Percentiles rank a stretch among this genome's conserved stretches.
These are phyloP conservation scores for Sapajus apella DNA, from an alignment of 2,113 vertebrate genomes.

Conservation along the genomic window DNA sequence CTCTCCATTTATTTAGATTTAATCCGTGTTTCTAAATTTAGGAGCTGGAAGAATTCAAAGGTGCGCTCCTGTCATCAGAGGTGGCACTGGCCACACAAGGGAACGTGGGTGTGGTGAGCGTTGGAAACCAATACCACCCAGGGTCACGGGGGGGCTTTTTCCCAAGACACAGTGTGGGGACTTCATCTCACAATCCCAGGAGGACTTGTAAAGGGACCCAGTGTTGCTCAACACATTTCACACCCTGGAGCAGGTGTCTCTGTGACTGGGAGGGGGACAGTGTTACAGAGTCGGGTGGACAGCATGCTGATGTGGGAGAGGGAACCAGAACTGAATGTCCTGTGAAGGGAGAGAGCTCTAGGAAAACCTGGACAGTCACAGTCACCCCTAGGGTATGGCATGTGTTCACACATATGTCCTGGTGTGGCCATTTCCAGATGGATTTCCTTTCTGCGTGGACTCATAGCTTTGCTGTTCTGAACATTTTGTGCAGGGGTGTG, in stretches of 20 bases:
- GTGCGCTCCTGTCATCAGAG: not conserved
- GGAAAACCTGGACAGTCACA: not conserved
- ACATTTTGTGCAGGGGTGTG: not conserved
- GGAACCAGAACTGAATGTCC: not conserved
- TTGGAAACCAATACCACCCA: not conserved
- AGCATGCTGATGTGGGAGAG: not conserved
- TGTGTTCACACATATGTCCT: not conserved
- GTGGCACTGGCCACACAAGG: not conserved
- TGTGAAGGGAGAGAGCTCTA: not conserved
- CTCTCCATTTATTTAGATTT: slow-evolving; percentile 63
- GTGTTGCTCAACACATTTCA: not conserved
- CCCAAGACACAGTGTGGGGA: not conserved
- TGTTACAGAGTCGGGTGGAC: no score
- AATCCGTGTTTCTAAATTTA: slow-evolving; percentile 74
- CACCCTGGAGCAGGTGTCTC: not conserved
- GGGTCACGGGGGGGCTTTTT: fast-evolving
- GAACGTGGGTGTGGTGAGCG: not conserved
- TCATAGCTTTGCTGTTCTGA: not conserved
- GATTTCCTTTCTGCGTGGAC: not conserved
- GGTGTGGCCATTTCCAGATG: not conserved
- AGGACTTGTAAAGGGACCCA: no score
- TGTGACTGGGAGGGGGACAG: no score
- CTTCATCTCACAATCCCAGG: not conserved
- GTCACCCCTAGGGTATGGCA: not conserved
- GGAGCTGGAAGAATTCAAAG: slow-evolving; percentile 66